Percentiles rank a stretch among this genome's conserved stretches.
These are phyloP conservation scores for Staurois parvus DNA, from an alignment of 2,797 vertebrate species.

Conservation along the genomic window DNA sequence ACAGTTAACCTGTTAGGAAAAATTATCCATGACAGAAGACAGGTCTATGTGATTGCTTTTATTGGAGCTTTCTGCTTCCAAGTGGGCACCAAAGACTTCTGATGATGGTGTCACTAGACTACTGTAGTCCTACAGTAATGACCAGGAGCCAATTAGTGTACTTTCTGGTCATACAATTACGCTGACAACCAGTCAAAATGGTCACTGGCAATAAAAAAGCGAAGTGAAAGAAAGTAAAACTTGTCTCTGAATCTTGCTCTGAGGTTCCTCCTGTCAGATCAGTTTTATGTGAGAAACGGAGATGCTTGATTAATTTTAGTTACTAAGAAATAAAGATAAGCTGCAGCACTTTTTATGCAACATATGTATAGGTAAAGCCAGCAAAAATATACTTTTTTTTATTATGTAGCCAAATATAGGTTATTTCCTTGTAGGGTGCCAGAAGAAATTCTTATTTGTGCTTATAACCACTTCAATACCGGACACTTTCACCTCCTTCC, in stretches of 20 bases:
- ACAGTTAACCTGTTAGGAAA: no score
- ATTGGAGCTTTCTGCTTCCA: not conserved
- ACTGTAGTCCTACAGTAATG: not conserved
- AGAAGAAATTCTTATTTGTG: no score
- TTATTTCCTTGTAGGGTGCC: no score
- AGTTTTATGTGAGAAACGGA: not conserved
- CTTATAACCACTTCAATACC: no score
- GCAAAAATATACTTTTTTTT: not conserved
- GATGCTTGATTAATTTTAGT: not conserved
- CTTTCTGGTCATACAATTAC: not conserved
- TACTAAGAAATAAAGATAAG: not conserved
- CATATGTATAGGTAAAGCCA: no score
- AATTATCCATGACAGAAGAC: no score
- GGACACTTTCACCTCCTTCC: no score
- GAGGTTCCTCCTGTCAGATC: not conserved
- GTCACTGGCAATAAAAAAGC: not conserved
- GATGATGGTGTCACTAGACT: not conserved
- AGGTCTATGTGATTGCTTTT: not conserved
- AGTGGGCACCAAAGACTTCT: not conserved
- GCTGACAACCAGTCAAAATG: not conserved
- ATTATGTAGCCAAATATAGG: no score
- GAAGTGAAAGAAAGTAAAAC: no score
- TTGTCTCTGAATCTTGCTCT: not conserved
- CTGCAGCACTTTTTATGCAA: no score
- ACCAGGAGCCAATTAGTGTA: not conserved